Percentiles rank a stretch among this genome's conserved stretches.
These are phyloP conservation scores for Macrotis lagotis DNA, from an alignment of 2,113 vertebrate species.

Conservation along the genomic window DNA sequence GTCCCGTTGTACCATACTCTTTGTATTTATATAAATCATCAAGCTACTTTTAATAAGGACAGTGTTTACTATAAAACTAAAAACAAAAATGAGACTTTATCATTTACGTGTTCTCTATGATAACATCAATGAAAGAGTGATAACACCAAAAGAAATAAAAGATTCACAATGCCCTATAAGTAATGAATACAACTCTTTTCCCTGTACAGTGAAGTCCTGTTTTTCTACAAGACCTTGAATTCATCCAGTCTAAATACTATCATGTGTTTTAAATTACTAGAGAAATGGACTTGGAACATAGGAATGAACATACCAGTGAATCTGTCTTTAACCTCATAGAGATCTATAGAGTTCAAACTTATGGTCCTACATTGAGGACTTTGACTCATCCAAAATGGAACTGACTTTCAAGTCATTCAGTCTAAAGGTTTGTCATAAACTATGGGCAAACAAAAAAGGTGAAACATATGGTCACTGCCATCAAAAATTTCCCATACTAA, in stretches of 20 bases:
- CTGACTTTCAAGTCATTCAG: no score
- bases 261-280: neutral
- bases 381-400: no score
- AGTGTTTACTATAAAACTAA: neutral
- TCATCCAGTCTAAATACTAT: neutral
- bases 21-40: conserved; percentile 66
- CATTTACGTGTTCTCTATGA: neutral
- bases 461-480: no score
- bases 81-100: neutral
- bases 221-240: neutral
- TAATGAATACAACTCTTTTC: neutral
- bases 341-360: no score
- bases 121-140: neutral
- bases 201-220: neutral
- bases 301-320: neutral
- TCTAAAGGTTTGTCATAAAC: no score
- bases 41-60: neutral
- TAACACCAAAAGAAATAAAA: neutral
- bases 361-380: no score
- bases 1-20: conserved; percentile 69
- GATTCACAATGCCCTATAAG: neutral
- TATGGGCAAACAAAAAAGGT: no score
- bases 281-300: neutral
- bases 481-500: no score
- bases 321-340: no score